A percentile compares a stretch with the other conserved stretches of the same genome.
Conservation (phyloP, 2,888 invertebrate species). For the Drosophila ochracea region DNA sequence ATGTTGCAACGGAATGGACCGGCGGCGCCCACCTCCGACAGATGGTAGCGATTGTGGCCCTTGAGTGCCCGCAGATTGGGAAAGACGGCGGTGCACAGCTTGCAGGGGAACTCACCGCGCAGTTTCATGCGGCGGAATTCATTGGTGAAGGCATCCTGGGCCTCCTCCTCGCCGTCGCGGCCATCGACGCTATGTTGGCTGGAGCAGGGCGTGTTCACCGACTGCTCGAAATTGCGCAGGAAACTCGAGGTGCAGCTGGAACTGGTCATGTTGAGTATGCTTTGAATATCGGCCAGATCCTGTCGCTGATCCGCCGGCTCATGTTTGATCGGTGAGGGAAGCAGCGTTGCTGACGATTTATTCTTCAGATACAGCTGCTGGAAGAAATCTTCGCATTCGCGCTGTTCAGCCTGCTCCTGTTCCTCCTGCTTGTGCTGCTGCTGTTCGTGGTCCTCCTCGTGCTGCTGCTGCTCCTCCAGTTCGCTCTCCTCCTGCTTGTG, state of each 20-base stretch:
- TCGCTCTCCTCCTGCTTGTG: slow-evolving; percentile 49
- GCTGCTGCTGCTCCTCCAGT: slow-evolving; percentile 20
- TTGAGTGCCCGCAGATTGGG: slow-evolving; percentile 95
- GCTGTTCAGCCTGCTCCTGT: slow-evolving; percentile 10
- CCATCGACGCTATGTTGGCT: slow-evolving; percentile 84
- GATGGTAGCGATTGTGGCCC: slow-evolving; percentile 94
- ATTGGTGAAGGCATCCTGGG: slow-evolving; percentile 93
- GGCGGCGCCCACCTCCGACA: slow-evolving; percentile 89
- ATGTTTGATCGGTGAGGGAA: slow-evolving; percentile 77
- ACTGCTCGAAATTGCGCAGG: slow-evolving; percentile 87
- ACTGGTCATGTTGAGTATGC: slow-evolving; percentile 92
- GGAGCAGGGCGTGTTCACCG: slow-evolving; percentile 84
- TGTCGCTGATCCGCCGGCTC: slow-evolving; percentile 87
- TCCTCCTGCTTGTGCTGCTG: slow-evolving; percentile 17
- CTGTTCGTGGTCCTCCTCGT: slow-evolving; percentile 33
- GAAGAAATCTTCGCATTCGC: slow-evolving; percentile 91
- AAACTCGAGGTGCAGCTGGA: slow-evolving; percentile 87
- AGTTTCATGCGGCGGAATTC: slow-evolving; percentile 95
- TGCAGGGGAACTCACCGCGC: slow-evolving; percentile 95
- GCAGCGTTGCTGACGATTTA: slow-evolving; percentile 86
- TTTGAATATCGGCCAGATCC: slow-evolving; percentile 94
- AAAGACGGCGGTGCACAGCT: slow-evolving; percentile 94
- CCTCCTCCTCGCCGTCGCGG: slow-evolving; percentile 88
- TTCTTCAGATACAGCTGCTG: slow-evolving; percentile 92
- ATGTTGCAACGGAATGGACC: slow-evolving; percentile 96